phyloP scores from a whole-genome alignment of 1,140 invertebrate species.

The Macrostomum lignano region DNA sequence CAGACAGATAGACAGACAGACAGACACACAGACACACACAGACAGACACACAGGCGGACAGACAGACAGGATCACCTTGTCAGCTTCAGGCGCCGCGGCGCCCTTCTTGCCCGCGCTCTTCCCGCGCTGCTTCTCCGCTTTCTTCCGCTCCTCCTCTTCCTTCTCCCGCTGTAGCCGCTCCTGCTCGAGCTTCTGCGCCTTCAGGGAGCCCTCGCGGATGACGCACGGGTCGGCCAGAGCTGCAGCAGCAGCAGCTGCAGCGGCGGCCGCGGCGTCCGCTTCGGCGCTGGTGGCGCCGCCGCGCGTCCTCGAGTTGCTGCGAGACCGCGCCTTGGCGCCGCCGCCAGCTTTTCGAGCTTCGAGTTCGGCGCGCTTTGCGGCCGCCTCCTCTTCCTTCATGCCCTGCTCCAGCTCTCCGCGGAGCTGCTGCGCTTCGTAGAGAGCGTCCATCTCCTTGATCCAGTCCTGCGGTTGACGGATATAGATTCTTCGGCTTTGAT shows the following conservation, averaged over 20 bases:
- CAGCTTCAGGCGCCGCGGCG: too few relatives aligned
- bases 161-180: slow-evolving; percentile 15
- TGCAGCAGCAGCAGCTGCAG: background rate
- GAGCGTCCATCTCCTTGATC: slow-evolving; percentile 21
- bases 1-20: too few relatives aligned
- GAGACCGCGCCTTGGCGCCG: slow-evolving; percentile 5
- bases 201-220: slow-evolving; percentile 16
- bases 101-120: slow-evolving; percentile 12
- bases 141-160: slow-evolving; percentile 16
- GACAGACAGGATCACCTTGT: too few relatives aligned
- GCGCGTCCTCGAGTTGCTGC: slow-evolving; percentile 3
- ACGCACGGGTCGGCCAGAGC: background rate
- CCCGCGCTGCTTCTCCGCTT: too few relatives aligned
- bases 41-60: too few relatives aligned
- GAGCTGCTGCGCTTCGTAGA: slow-evolving; percentile 18
- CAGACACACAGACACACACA: too few relatives aligned
- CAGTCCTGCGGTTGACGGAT: too few relatives aligned
- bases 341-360: slow-evolving; percentile 9
- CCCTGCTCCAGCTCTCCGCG: slow-evolving; percentile 17
- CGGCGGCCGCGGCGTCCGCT: too few relatives aligned
- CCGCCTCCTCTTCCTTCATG: slow-evolving; percentile 13
- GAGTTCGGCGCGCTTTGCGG: slow-evolving; percentile 10
- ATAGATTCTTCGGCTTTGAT: too few relatives aligned
- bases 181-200: slow-evolving; percentile 20
- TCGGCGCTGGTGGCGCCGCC: background rate